These are phyloP conservation scores for Rhizomys pruinosus DNA, from an alignment of 2,113 vertebrate species.

Conservation along the genomic window DNA sequence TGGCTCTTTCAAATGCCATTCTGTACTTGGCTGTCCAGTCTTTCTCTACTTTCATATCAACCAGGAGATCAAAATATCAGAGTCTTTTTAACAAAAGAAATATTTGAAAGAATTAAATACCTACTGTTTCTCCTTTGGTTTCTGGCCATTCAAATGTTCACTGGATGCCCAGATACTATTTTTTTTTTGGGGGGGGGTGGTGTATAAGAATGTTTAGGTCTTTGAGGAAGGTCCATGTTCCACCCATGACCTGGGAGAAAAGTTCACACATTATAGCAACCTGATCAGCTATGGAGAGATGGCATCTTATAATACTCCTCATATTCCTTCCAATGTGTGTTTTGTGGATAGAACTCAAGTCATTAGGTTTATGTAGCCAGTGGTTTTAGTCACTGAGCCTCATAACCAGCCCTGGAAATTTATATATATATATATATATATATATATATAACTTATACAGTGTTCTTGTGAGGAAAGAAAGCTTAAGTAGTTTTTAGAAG, in stretches of 20 bases:
- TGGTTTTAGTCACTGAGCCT: background rate
- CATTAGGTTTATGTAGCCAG: too few relatives aligned
- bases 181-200: background rate
- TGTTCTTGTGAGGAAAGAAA: background rate
- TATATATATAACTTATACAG: background rate
- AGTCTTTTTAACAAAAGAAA: background rate
- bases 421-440: background rate
- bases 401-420: background rate
- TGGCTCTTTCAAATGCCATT: background rate
- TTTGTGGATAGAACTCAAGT: background rate
- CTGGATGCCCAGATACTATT: background rate
- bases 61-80: background rate
- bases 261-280: background rate
- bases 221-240: background rate
- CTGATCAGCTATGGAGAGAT: background rate
- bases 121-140: background rate
- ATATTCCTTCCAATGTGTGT: background rate
- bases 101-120: background rate
- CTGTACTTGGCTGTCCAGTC: background rate
- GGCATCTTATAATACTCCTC: background rate
- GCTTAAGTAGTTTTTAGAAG: constrained; percentile 13
- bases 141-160: background rate
- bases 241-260: background rate
- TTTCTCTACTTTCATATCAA: background rate
- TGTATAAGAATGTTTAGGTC: background rate